A percentile compares a stretch with the other conserved stretches of the same genome.
These are phyloP conservation scores for Pantala flavescens DNA, from an alignment of 1,140 invertebrate genomes.

Conservation along the genomic window DNA sequence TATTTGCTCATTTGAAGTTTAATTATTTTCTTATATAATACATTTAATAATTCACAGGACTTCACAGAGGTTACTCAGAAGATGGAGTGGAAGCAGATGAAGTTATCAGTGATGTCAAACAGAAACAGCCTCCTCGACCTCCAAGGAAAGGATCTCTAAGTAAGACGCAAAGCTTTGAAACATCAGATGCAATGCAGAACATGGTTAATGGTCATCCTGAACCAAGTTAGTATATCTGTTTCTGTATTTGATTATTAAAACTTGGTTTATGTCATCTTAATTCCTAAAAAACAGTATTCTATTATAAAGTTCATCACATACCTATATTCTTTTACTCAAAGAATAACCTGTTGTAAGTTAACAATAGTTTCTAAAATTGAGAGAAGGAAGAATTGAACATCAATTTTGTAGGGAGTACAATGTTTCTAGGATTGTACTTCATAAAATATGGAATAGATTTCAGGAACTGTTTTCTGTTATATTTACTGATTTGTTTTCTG, in stretches of 20 bases:
- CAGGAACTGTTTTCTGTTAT: no score
- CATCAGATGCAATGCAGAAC: background rate
- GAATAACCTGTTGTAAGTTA: no score
- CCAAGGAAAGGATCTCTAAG: slow-evolving; percentile 62
- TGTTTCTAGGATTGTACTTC: no score
- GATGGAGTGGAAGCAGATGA: slow-evolving; percentile 65
- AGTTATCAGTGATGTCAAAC: slow-evolving; percentile 44
- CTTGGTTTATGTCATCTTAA: background rate
- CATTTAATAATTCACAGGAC: slow-evolving; percentile 38
- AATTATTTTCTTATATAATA: background rate
- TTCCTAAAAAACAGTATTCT: background rate
- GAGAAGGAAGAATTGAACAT: no score
- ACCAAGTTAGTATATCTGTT: slow-evolving; percentile 20
- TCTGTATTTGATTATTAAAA: background rate
- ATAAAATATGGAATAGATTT: no score
- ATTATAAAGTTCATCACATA: no score
- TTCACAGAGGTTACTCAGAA: slow-evolving; percentile 74
- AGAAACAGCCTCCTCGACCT: slow-evolving; percentile 49
- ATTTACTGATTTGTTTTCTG: no score
- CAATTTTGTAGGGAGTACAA: no score
- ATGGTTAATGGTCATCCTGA: slow-evolving; percentile 24
- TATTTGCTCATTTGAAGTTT: slow-evolving; percentile 13
- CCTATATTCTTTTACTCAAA: no score
- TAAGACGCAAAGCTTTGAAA: slow-evolving; percentile 28
- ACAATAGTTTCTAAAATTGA: no score